Conservation (phyloP, 2,888 invertebrate species). For the Smittia aterrima region DNA sequence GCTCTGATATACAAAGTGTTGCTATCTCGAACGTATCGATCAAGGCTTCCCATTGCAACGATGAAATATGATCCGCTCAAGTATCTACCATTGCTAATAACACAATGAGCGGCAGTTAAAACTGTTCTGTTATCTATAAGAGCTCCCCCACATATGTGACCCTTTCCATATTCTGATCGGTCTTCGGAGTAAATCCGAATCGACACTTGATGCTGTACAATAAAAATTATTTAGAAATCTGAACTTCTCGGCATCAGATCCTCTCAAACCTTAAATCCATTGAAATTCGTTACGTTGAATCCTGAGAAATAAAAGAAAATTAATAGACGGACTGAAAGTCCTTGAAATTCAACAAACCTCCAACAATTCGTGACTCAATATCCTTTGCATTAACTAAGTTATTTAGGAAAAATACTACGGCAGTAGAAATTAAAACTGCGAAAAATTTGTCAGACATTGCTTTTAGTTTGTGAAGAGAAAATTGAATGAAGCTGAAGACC, state of each 20-base stretch:
- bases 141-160: slow-evolving; percentile 25
- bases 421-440: too few species aligned
- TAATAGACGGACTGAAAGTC: too few species aligned
- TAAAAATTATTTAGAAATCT: too few species aligned
- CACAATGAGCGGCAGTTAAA: slow-evolving; percentile 27
- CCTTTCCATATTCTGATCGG: not conserved
- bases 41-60: slow-evolving; percentile 50
- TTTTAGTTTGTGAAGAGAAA: too few species aligned
- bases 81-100: not conserved
- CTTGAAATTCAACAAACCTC: too few species aligned
- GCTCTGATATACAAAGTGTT: slow-evolving; percentile 48
- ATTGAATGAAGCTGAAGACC: too few species aligned
- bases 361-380: too few species aligned
- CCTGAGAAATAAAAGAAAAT: not conserved
- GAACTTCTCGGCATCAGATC: too few species aligned
- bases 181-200: not conserved
- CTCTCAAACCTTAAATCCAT: not conserved
- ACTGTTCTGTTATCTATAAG: slow-evolving; percentile 9
- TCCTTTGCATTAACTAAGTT: too few species aligned
- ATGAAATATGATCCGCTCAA: slow-evolving; percentile 44
- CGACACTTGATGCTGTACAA: slow-evolving; percentile 34
- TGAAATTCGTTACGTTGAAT: not conserved
- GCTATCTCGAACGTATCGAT: slow-evolving; percentile 47
- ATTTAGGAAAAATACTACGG: too few species aligned
- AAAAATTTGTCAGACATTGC: too few species aligned